Conservation (phyloP, 2,888 invertebrate genomes). For the Neoscelio sp. region DNA sequence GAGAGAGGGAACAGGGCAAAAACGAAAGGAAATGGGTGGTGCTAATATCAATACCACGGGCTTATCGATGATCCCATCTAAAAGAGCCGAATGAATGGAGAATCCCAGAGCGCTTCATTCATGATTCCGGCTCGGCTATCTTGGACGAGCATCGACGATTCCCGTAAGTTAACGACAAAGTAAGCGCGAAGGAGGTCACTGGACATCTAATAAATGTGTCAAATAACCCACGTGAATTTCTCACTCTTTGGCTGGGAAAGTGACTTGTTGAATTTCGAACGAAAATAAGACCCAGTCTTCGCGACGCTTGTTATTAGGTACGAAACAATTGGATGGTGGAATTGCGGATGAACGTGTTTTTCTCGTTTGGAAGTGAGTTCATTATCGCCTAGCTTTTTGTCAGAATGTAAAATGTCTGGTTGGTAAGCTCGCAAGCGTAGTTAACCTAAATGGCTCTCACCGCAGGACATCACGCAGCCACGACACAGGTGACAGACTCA, state of each 20-base stretch:
- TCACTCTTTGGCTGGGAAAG: conserved; percentile 48
- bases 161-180: conserved; percentile 42
- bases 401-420: conserved; percentile 70
- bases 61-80: conserved; percentile 68
- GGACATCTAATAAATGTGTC: conserved; percentile 23
- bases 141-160: conserved; percentile 41
- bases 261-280: conserved; percentile 35
- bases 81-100: conserved; percentile 60
- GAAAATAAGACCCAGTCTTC: background rate
- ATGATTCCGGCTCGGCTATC: conserved; percentile 53
- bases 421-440: conserved; percentile 43
- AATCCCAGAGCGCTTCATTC: conserved; percentile 62
- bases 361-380: conserved; percentile 77
- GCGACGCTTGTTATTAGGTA: conserved; percentile 41
- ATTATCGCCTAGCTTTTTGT: conserved; percentile 79
- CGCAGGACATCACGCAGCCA: conserved; percentile 72
- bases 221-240: conserved; percentile 30
- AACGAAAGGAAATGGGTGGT: conserved; percentile 71
- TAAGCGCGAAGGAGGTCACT: conserved; percentile 61
- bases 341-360: conserved; percentile 70
- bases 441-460: conserved; percentile 66
- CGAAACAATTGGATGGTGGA: conserved; percentile 37
- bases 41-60: conserved; percentile 53
- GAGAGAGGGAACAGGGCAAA: conserved; percentile 39
- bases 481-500: conserved; percentile 75